Base-by-base conservation (phyloP, 2,888 invertebrate genomes). In the Crossocerus cetratus region DNA sequence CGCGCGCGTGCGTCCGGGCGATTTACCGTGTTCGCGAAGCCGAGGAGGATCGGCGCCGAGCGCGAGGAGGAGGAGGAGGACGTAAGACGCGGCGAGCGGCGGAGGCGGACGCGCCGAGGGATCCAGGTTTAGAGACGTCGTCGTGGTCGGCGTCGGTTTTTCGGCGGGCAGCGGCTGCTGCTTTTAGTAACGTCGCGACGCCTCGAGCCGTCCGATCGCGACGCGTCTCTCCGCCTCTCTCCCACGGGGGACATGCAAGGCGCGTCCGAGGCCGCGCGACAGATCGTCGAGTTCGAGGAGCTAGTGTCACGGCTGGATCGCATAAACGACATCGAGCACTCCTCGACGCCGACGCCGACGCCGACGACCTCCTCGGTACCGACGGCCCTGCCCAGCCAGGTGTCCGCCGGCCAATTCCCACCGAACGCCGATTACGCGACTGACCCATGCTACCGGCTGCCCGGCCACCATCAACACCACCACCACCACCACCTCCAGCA, bases 221-320 rank as follows among this genome's bases (percentile, higher is more conserved):
- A 72, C 75, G 44, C 75, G 68, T 67, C 66, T 67, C 66, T 74
- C 62, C 61, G 69, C 70, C 73, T 32, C 32, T 32, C 32, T 77
- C 71, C 58, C 55, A 14, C 76, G 74, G 71, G 63, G 83, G 83
- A 83, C 74, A 87, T 88, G 88, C 86, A 86, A 83, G 78, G 74
- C 63, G 80, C 82, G 74, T 83, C 84, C 68, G 88, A 89, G 71
- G 84, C 86, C 59, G 82, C 86, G 81, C 88, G 86, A 69, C 90
- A 90, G 81, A 87, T 90, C 78, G 85, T 87, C 83, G 90, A 90
- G 78, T 90, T 90, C 72, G 90, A 90, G 74, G 90, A 90, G 77
- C 84, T 90, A 72, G 87, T 90, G 22, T 88, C 88, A 72, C 87
- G 89, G 18, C 83, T 90, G 65, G 89, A 88, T 71, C 88, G 88